A percentile compares a stretch with the other conserved stretches of the same genome.
Evolutionary conservation across 1,140 invertebrate genomes (phyloP).

Genomic region (Drosophila elegans): DNA sequence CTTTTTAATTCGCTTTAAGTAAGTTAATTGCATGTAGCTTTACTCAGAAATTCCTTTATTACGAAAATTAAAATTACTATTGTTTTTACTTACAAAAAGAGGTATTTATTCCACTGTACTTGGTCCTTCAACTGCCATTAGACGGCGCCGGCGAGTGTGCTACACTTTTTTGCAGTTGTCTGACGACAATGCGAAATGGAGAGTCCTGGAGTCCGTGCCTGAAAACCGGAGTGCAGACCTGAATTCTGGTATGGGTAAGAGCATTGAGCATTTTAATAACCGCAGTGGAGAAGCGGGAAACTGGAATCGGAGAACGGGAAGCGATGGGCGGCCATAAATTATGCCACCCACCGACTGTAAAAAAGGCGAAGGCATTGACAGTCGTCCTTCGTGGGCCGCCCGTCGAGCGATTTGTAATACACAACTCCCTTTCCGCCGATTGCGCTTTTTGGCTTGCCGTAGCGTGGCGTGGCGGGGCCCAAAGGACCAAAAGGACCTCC

Average conservation of each 20-base stretch:
- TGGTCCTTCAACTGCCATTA: slow-evolving; percentile 77
- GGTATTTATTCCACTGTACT: slow-evolving; percentile 33
- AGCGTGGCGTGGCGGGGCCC: neutral
- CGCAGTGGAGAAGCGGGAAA: slow-evolving; percentile 48
- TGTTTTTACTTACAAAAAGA: neutral
- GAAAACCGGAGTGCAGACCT: slow-evolving; percentile 10
- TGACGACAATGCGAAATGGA: slow-evolving; percentile 52
- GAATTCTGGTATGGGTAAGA: slow-evolving; percentile 61
- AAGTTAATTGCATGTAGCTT: too few species aligned
- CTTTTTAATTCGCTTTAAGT: too few species aligned
- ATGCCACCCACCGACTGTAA: slow-evolving; percentile 73
- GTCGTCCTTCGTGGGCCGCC: slow-evolving; percentile 54
- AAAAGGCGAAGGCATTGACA: slow-evolving; percentile 56
- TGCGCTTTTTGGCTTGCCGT: slow-evolving; percentile 63
- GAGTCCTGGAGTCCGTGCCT: slow-evolving; percentile 23
- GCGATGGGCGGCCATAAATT: slow-evolving; percentile 70
- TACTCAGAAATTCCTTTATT: too few species aligned
- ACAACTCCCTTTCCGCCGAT: slow-evolving; percentile 45
- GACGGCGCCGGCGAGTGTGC: slow-evolving; percentile 71
- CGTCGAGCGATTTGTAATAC: slow-evolving; percentile 81
- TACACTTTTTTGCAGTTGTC: slow-evolving; percentile 72
- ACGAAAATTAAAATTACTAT: too few species aligned
- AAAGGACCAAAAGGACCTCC: slow-evolving; percentile 13
- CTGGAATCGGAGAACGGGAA: slow-evolving; percentile 2
- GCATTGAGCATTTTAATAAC: slow-evolving; percentile 83